phyloP scores from a whole-genome alignment of 2,888 invertebrate species.

The Lobophora halterata region DNA sequence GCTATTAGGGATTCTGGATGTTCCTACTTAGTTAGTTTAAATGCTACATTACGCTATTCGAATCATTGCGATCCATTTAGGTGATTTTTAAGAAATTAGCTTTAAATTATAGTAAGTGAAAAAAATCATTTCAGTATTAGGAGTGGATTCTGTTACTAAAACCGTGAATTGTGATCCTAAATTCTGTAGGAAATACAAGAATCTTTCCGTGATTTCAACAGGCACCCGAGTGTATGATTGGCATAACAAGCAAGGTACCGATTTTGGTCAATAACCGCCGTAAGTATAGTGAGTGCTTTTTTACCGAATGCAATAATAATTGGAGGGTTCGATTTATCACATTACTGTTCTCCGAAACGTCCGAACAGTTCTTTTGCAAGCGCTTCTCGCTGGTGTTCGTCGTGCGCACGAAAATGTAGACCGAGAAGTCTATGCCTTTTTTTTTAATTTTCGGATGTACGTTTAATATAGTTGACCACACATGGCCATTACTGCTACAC shows the following conservation, averaged over 20 bases:
- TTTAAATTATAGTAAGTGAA: too few species aligned
- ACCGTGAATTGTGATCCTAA: too few species aligned
- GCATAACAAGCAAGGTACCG: conserved; percentile 72
- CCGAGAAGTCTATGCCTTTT: conserved; percentile 67
- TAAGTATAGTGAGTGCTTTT: conserved; percentile 75
- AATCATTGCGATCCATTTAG: too few species aligned
- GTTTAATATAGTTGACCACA: too few species aligned
- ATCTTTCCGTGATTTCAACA: conserved; percentile 9
- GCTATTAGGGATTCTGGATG: too few species aligned
- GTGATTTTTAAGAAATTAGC: too few species aligned
- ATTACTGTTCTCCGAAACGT: conserved; percentile 74
- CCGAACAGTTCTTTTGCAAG: conserved; percentile 75
- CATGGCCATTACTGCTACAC: too few species aligned
- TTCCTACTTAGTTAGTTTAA: neutral
- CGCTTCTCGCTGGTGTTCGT: conserved; percentile 75
- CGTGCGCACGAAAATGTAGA: conserved; percentile 77
- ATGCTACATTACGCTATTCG: conserved; percentile 4
- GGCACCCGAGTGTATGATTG: conserved; percentile 52
- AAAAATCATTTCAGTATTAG: too few species aligned
- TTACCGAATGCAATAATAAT: conserved; percentile 77
- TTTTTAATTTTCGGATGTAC: conserved; percentile 75
- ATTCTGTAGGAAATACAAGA: too few species aligned
- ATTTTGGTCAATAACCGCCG: conserved; percentile 76
- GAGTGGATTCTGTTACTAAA: too few species aligned
- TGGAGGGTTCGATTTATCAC: conserved; percentile 79